Base-by-base conservation (phyloP, 1,140 invertebrate species). In the Plutomurus gul region DNA sequence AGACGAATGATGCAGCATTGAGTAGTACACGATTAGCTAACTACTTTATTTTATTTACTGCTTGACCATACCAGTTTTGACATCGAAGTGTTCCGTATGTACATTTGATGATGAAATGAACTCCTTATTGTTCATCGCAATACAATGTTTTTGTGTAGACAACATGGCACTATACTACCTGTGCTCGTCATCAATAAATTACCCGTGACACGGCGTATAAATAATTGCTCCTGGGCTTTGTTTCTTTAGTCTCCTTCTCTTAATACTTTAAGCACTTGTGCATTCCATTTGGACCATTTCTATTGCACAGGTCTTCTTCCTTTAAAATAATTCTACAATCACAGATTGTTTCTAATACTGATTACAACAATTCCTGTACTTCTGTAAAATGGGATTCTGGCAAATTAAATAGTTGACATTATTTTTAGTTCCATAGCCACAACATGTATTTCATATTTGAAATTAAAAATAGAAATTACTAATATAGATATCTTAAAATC, bases 151-250 rank as follows among this genome's bases (percentile, higher is more conserved):
- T n/a, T n/a, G n/a, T n/a, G 36, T 65, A 65, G 30, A 65, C 56
- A 65, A 65, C 56, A 65, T 65, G 56, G 56, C 56, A 65, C 56
- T 65, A n/a, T n/a, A 65, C 56, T 11, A 47, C 43, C n/a, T n/a
- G n/a, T n/a, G n/a, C 77, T 78, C 77, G 70, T 79, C 77, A 79
- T 79, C 77, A 51, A 79, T 79, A 79, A 79, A 79, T 79, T 79
- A 79, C 77, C 49, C 47, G 37, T 79, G 77, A 79, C 77, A 79
- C 37, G 71, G 25, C 36, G 71, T 65, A 79, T 79, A 79, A 74
- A 79, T 79, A 79, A 79, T 79, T 79, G 77, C 77, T 75, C 36
- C 77, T 75, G 77, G 77, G 77, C 77, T 79, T 79, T 74, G 71
- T 74, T 75, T 79, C 46, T 71, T 8, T 13, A 65, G 6, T 16